Base-by-base conservation (phyloP, 2,113 vertebrate genomes). In the Rhynchopsitta pachyrhyncha region DNA sequence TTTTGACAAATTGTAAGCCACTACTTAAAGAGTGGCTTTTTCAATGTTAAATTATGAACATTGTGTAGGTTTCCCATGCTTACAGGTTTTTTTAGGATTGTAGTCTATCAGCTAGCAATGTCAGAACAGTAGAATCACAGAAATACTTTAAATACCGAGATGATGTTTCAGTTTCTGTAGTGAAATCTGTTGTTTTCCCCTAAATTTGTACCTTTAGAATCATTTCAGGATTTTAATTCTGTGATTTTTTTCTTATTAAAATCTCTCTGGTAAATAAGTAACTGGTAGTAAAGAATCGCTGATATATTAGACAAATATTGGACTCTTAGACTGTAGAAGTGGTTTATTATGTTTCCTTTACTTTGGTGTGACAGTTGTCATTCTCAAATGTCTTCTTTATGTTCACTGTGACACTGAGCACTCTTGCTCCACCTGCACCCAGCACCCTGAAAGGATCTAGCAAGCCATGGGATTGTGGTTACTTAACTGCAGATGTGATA, bases 281-380 rank as follows among this genome's bases (percentile, higher is more conserved):
- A 23, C 17, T 1, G 3, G 9, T 22, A 77, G 18, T 46, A 70
- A 35, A 25, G 29, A 62, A 17, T 57, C 0, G 0, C 23, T 69
- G 39, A 10, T 53, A 7, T 44, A 17, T 63, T 60, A 73, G 33
- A 14, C 8, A 52, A 24, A 47, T 73, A 50, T 1, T 80, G 29
- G 42, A 27, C 15, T 49, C 33, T 35, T 64, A 67, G 10, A 14
- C 49, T 85, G 20, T 24, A 35, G 9, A 60, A 80, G 35, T 25
- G 39, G 29, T 91, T 57, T 62, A 4, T 73, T n/a, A 17, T 1
- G 1, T 64, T 29, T 88, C 16, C 10, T 69, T 75, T 27, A 39
- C 44, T 76, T 80, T 24, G 13, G 11, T 9, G 28, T 82, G 53
- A 29, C 23, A n/a, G 13, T 31, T 70, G 18, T 55, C 33, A 13